Evolutionary conservation across 2,113 vertebrate genomes (phyloP), one percentile per base, ranked within the genome.

Genomic region (Poecilia latipinna): DNA sequence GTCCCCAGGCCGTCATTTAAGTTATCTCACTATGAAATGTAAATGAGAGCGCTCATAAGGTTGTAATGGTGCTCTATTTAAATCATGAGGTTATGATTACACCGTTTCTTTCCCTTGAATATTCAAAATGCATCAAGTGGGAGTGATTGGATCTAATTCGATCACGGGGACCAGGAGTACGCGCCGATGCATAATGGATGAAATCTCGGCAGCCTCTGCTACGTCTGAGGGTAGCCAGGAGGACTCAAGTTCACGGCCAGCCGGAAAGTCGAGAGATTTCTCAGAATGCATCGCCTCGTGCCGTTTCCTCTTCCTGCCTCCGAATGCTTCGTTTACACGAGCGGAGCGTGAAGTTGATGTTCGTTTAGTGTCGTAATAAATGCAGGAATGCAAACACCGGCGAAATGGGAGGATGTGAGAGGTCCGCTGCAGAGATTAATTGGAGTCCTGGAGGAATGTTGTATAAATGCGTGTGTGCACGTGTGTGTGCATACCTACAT

Each of bases 1-100:
- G 70, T 88, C 86, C 86, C 78, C 66, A 61, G 84, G 88, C 75
- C 68, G 79, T 82, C 77, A 74, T 80, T 87, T 78, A 78, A 81
- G 74, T 79, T 76, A 89, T 83, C 72, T 80, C 54, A 63, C 75
- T 63, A 84, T 81, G 82, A 85, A 87, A 90, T 89, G 74, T 81
- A 86, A 91, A 91, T 90, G 82, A 82, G 87, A 84, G 74, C 85
- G 80, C 68, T 88, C 86, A 83, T 83, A 86, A 87, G 80, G 82
- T 77, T 83, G 87, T 86, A 90, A 91, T 88, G 33, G 86, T 62
- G 72, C 31, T n/a, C 77, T 91, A 84, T 89, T 87, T 93, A 89
- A 93, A 92, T 93, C 86, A 92, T 91, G 66, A 75, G 39, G 70
- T 83, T 90, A 76, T 89, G 87, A 94, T 93, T 91, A 87, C 82